Conservation (phyloP, 2,888 invertebrate genomes). For the Nemotelus nigrinus region DNA sequence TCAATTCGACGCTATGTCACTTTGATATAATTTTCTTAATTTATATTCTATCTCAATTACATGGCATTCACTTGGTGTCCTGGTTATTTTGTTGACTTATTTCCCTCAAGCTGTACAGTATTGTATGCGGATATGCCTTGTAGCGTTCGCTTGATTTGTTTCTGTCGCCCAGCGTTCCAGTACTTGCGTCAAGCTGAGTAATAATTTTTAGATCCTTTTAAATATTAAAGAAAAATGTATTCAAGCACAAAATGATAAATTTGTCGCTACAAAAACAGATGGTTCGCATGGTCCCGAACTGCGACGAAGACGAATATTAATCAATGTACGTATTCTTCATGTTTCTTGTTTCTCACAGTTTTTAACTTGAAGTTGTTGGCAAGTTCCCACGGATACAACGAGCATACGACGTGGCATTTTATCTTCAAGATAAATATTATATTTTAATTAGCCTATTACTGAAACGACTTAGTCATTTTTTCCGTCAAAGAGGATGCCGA, state of each 20-base stretch:
- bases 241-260: neutral
- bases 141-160: no score
- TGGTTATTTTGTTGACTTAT: no score
- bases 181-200: neutral
- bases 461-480: neutral
- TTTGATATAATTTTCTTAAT: neutral
- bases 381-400: no score
- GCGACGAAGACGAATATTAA: no score
- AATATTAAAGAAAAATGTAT: slow-evolving; percentile 1
- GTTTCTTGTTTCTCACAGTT: no score
- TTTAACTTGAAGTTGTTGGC: no score
- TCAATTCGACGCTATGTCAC: slow-evolving; percentile 9
- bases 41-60: slow-evolving; percentile 12
- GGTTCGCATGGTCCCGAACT: neutral
- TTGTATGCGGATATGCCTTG: no score
- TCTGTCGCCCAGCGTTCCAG: no score
- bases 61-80: neutral
- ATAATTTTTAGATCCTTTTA: slow-evolving; percentile 4
- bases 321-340: no score
- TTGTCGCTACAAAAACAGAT: neutral
- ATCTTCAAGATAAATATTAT: neutral
- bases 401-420: no score
- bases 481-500: no score
- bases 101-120: no score
- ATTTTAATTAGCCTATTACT: neutral